Conservation (phyloP, 2,113 vertebrate genomes). For the Eurypyga helias region DNA sequence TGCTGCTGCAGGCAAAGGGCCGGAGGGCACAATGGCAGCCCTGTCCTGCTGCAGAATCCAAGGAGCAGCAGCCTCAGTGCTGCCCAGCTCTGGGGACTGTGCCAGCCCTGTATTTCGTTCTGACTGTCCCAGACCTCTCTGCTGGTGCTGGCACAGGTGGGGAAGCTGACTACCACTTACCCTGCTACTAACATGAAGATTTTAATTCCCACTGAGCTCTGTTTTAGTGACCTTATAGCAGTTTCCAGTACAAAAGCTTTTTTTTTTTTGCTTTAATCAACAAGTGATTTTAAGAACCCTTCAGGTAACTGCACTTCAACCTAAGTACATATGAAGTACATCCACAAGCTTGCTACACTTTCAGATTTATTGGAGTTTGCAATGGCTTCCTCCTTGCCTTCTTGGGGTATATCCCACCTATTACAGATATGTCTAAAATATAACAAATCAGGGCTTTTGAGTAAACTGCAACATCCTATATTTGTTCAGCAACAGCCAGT, state of each 20-base stretch:
- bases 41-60: not conserved
- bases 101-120: not conserved
- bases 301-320: conserved; percentile 42
- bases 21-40: not conserved
- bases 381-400: not conserved
- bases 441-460: not conserved
- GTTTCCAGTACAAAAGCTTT: not conserved
- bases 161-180: not conserved
- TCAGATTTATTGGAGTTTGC: not conserved
- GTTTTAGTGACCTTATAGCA: conserved; percentile 42
- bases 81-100: not conserved
- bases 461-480: conserved; percentile 46
- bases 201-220: conserved; percentile 5
- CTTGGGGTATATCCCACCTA: not conserved
- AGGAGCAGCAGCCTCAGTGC: not conserved
- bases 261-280: not conserved
- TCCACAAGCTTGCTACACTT: not conserved
- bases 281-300: conserved; percentile 51
- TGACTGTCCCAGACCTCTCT: not conserved
- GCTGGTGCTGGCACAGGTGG: not conserved
- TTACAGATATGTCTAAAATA: not conserved
- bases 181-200: not conserved
- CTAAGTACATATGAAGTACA: conserved; percentile 44
- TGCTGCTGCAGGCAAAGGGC: not conserved
- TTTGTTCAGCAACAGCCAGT: conserved; percentile 57